Base-by-base conservation (phyloP, 1,140 invertebrate genomes). In the Drosophila nannoptera region DNA sequence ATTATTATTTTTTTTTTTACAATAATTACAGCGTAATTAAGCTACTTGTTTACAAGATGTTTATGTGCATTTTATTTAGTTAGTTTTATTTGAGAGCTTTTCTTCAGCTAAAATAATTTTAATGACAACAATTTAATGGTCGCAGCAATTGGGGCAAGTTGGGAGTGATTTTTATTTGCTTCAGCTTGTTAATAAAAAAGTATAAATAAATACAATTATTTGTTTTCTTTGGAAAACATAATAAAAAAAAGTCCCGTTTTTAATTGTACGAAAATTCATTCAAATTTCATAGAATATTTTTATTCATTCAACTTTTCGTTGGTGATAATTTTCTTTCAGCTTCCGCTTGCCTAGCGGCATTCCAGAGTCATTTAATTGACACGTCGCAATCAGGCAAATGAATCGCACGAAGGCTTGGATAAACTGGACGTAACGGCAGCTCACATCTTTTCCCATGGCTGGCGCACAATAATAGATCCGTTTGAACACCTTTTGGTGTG, bases 401-500 rank as follows among this genome's bases (percentile, higher is more conserved):
- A 45, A 9, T 45, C 31, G 5, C 31, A 22, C 22, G 22, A 22
- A 22, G 22, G 3, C 22, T 22, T 22, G 7, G 45, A 53, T 11
- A 38, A 49, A 31, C 45, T 46, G 14, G 22, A 11, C 31, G 7
- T 49, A 8, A 29, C 22, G 12, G n/a, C 33, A 31, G 8, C 16
- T 35, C 12, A 14, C 31, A 5, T 33, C 38, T 12, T 31, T 46
- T 52, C 33, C 14, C 46, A 50, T 33, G 9, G 11, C 36, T 35
- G 49, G 11, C 12, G 3, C 7, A 33, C 22, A 31, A 33, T 36
- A 45, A 36, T 3, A 22, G 22, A 45, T 32, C 38, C 12, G n/a
- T 46, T 16, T n/a, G 33, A 55, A 55, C 52, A 55, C 50, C 53
- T 58, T 56, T 31, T 50, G 8, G 14, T 35, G 42, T 8, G 11